phyloP scores from a whole-genome alignment of 2,888 invertebrate genomes.

The Margaritifera margaritifera region DNA sequence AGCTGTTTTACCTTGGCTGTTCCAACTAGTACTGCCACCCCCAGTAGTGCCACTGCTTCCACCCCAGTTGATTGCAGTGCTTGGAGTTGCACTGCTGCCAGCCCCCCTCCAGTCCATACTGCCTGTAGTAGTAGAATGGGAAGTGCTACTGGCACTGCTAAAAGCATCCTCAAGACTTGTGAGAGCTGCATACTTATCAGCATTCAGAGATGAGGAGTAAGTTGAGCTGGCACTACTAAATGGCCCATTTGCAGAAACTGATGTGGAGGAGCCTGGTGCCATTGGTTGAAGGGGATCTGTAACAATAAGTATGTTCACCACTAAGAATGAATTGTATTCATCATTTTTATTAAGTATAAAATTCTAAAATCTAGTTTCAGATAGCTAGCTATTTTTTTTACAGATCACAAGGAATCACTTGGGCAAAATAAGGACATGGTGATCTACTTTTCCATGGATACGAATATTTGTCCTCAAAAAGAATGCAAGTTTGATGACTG shows the following conservation, averaged over 20 bases:
- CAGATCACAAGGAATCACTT: too few relatives aligned
- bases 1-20: slow-evolving; percentile 2
- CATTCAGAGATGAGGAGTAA: slow-evolving; percentile 27
- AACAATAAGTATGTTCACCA: slow-evolving; percentile 1
- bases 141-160: slow-evolving; percentile 13
- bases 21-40: slow-evolving; percentile 11
- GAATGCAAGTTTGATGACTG: too few relatives aligned
- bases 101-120: slow-evolving; percentile 27
- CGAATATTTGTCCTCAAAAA: too few relatives aligned
- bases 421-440: too few relatives aligned
- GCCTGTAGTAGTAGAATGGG: slow-evolving; percentile 10
- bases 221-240: slow-evolving; percentile 19
- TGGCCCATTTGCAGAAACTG: slow-evolving; percentile 14
- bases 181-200: slow-evolving; percentile 93
- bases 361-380: too few relatives aligned
- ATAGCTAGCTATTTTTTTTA: too few relatives aligned
- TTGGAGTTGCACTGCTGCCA: slow-evolving; percentile 15
- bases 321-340: too few relatives aligned
- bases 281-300: slow-evolving; percentile 49
- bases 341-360: too few relatives aligned
- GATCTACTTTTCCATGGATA: too few relatives aligned
- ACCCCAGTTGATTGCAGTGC: slow-evolving; percentile 50
- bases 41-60: slow-evolving; percentile 29
- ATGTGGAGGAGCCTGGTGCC: slow-evolving; percentile 8
- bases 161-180: slow-evolving; percentile 88